Base-by-base conservation (phyloP, 2,888 invertebrate species). In the Agrotis puta region DNA sequence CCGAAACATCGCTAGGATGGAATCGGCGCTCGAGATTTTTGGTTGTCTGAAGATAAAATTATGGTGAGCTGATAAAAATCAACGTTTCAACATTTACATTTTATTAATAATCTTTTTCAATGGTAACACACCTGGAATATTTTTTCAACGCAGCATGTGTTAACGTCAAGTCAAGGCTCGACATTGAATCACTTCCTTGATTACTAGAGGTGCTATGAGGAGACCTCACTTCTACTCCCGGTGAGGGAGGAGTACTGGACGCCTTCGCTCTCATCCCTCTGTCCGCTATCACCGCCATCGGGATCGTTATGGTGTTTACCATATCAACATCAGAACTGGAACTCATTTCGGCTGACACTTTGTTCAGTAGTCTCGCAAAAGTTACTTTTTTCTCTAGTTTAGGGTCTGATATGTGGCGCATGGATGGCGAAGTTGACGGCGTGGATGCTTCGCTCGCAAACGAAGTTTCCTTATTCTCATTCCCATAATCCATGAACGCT, bases 331-430 rank as follows among this genome's bases (percentile, higher is more conserved):
- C 98, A 0, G 98, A 97, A 69, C 97, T 97, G 0, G 97, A 97
- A 87, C 97, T 98, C 97, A 98, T 98, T 94, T 98, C 98, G 13
- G 97, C 97, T 16, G 98, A 98, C 7, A 98, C 97, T 92, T 97
- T 98, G 88, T 97, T 98, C 27, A 98, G 91, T 63, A 98, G 92
- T 78, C 98, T 96, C 0, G 98, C 98, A 88, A 98, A 98, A 0
- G 98, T 98, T 11, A 98, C 98, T 92, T 98, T 98, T 93, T 98
- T 98, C 88, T 98, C 98, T 66, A 98, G 92, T 87, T 98, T 98
- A 16, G 97, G 97, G 91, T 97, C 97, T 59, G 96, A 96, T 79
- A 97, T 93, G 66, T 97, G 97, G 69, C 96, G 91, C 92, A 95
- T 95, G 1, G 96, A 94, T 13, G 97, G 96, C 1, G 97, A 97